Evolutionary conservation across 2,888 invertebrate genomes (phyloP).

Genomic region (Gymnoscelis rufifasciata): DNA sequence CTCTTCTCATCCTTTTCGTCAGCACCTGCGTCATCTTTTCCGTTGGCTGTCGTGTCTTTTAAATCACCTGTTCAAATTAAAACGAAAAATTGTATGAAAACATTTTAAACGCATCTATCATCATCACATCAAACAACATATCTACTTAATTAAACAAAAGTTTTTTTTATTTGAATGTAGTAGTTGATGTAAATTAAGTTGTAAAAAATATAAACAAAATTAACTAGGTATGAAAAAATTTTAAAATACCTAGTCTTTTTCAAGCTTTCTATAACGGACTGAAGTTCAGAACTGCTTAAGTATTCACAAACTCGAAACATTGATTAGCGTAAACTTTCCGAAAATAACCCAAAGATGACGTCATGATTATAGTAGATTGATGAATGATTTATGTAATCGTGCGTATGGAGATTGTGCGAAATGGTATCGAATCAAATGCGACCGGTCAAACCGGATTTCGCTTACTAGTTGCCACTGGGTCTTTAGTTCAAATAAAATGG

Average conservation of each 20-base stretch:
- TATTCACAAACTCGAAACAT: background rate
- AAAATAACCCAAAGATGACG: slow-evolving; percentile 6
- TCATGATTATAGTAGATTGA: slow-evolving; percentile 4
- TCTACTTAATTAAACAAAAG: too few relatives aligned
- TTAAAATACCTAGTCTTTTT: too few relatives aligned
- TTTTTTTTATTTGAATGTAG: too few relatives aligned
- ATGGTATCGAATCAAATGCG: slow-evolving; percentile 15
- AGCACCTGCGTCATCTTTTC: slow-evolving; percentile 60
- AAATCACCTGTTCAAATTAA: slow-evolving; percentile 50
- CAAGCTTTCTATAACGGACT: too few relatives aligned
- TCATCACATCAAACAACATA: too few relatives aligned
- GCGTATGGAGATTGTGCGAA: slow-evolving; percentile 14
- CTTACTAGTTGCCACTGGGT: slow-evolving; percentile 16
- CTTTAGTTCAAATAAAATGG: slow-evolving; percentile 15
- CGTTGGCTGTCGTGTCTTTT: slow-evolving; percentile 69
- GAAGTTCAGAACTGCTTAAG: background rate
- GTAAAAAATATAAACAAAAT: too few relatives aligned
- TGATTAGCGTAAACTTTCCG: background rate
- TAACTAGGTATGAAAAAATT: too few relatives aligned
- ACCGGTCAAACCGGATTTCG: slow-evolving; percentile 21
- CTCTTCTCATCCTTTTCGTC: slow-evolving; percentile 64
- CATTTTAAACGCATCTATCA: too few relatives aligned
- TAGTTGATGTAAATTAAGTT: too few relatives aligned
- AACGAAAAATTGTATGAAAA: too few relatives aligned
- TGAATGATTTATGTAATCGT: slow-evolving; percentile 15